These are phyloP conservation scores for Malaclemys terrapin DNA, from an alignment of 2,113 vertebrate species.

Conservation along the genomic window DNA sequence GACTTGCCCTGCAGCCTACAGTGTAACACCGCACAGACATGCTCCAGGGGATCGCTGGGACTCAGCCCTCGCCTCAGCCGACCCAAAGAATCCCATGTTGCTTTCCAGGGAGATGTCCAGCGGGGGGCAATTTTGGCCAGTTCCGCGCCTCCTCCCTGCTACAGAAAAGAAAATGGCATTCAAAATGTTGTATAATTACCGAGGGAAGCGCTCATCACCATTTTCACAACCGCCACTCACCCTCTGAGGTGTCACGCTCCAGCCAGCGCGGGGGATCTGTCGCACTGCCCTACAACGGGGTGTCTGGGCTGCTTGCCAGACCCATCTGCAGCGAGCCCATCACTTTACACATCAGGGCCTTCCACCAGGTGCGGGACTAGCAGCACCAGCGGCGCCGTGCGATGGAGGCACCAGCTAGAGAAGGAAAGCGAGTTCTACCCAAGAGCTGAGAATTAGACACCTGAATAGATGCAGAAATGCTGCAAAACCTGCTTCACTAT, in stretches of 20 bases:
- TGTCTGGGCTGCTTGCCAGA: not conserved
- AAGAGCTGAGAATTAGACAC: not conserved
- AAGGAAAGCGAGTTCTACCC: not conserved
- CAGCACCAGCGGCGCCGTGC: too few species aligned
- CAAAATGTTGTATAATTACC: not conserved
- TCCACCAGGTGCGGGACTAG: not conserved
- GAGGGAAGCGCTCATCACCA: not conserved
- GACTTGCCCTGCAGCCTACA: not conserved
- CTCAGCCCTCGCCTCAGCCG: not conserved
- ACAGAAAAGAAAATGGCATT: not conserved
- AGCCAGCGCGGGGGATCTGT: not conserved
- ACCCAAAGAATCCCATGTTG: fast-evolving
- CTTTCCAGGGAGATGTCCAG: not conserved
- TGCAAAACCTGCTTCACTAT: not conserved
- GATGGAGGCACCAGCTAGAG: not conserved
- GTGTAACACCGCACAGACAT: not conserved
- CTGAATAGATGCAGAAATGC: fast-evolving
- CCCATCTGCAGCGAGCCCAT: not conserved
- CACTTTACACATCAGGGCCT: not conserved
- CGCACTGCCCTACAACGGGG: too few species aligned
- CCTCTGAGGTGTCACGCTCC: not conserved
- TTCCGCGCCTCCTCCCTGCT: not conserved
- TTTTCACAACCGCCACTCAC: not conserved
- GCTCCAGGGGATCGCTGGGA: fast-evolving
- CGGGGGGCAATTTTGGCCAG: not conserved